phyloP scores from a whole-genome alignment of 2,797 vertebrate genomes.

The Eulemur mongoz region DNA sequence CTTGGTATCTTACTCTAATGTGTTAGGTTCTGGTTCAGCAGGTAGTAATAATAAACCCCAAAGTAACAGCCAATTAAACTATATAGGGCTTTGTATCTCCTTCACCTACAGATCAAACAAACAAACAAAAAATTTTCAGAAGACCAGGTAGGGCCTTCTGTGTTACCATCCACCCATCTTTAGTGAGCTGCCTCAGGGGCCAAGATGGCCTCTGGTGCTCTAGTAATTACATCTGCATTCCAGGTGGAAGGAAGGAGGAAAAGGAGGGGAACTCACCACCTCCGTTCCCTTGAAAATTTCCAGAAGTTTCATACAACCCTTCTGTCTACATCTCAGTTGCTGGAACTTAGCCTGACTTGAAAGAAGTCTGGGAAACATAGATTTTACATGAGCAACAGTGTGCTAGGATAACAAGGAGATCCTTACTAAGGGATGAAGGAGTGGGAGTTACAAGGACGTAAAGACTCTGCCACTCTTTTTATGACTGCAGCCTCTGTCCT shows the following conservation, averaged over 20 bases:
- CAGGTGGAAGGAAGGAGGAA: background rate
- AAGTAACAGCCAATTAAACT: background rate
- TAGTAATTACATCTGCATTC: background rate
- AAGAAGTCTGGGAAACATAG: background rate
- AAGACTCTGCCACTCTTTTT: background rate
- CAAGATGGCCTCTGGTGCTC: background rate
- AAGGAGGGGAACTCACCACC: background rate
- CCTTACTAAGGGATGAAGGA: background rate
- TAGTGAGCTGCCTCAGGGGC: background rate
- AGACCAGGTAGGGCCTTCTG: background rate
- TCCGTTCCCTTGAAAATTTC: background rate
- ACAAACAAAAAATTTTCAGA: background rate
- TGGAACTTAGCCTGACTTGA: background rate
- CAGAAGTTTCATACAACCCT: background rate
- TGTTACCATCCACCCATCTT: background rate
- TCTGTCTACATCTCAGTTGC: background rate
- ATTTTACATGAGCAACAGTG: background rate
- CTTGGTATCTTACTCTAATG: background rate
- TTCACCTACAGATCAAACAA: background rate
- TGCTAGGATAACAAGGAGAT: background rate
- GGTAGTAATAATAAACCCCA: background rate
- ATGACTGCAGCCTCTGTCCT: background rate
- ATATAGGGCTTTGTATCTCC: background rate
- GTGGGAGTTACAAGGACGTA: background rate
- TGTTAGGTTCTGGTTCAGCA: background rate